phyloP scores from a whole-genome alignment of 2,113 vertebrate genomes.

The Motacilla alba region DNA sequence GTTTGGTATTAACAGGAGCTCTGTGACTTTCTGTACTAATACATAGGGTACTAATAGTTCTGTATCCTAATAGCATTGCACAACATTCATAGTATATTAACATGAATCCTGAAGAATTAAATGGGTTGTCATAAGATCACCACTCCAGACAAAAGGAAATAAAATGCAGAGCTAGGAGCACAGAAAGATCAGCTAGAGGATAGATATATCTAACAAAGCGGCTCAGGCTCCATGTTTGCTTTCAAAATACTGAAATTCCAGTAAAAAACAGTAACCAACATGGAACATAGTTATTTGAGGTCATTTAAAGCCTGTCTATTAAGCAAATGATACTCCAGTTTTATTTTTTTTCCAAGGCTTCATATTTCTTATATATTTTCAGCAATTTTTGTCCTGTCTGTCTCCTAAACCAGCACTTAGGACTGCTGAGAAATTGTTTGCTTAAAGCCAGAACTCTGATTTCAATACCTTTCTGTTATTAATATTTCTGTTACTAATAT shows the following conservation, averaged over 20 bases:
- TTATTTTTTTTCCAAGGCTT: not conserved
- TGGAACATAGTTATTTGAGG: not conserved
- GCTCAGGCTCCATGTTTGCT: not conserved
- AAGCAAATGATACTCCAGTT: not conserved
- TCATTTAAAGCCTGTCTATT: not conserved
- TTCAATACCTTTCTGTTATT: slow-evolving; percentile 53
- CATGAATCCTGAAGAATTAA: not conserved
- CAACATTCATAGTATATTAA: not conserved
- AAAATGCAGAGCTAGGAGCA: not conserved
- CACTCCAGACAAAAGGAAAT: not conserved
- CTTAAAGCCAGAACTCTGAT: slow-evolving; percentile 31
- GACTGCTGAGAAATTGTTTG: slow-evolving; percentile 5
- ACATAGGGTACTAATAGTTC: no score
- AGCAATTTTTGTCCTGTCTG: not conserved
- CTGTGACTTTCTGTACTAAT: no score
- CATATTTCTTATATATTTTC: not conserved
- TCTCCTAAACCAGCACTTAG: not conserved
- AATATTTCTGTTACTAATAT: slow-evolving; percentile 60
- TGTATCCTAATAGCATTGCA: not conserved
- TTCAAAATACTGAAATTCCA: not conserved
- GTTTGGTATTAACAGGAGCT: no score
- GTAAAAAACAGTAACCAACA: not conserved
- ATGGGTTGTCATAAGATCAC: not conserved
- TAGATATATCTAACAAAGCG: not conserved
- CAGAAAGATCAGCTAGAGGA: not conserved